Evolutionary conservation across 2,888 invertebrate genomes (phyloP).

Genomic region (Stenolophus ochropezus): DNA sequence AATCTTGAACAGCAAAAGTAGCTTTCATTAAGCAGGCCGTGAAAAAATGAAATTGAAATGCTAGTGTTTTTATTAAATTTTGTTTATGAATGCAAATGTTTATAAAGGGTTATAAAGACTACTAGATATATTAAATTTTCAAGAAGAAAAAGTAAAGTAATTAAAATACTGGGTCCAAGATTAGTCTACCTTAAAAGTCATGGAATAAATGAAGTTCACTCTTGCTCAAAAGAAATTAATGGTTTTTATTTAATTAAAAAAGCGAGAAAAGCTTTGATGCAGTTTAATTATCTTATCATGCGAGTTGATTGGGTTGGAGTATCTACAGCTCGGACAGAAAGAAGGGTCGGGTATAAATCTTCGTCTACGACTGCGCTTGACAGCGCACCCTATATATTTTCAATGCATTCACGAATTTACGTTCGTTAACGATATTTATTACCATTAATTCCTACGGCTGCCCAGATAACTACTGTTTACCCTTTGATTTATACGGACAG

Average conservation of each 20-base stretch:
- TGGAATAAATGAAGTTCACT: constrained; percentile 47
- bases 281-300: constrained; percentile 59
- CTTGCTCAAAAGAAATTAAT: constrained; percentile 56
- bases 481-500: constrained; percentile 17
- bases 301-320: constrained; percentile 52
- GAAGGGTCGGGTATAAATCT: constrained; percentile 54
- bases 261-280: constrained; percentile 59
- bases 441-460: constrained; percentile 11
- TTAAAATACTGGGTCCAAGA: constrained; percentile 38
- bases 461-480: constrained; percentile 35
- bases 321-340: constrained; percentile 50
- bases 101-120: constrained; percentile 4
- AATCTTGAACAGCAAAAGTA: not conserved
- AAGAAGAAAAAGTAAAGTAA: constrained; percentile 42
- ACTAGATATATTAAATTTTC: constrained; percentile 37
- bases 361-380: constrained; percentile 33
- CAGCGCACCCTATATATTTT: constrained; percentile 41
- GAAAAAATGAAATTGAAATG: not conserved
- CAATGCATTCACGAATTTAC: constrained; percentile 30
- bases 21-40: not conserved
- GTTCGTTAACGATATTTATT: constrained; percentile 41
- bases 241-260: constrained; percentile 60
- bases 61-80: constrained; percentile 2
- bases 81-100: constrained; percentile 14
- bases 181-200: constrained; percentile 51